Conservation (phyloP, 2,113 vertebrate genomes). For the Anthoscopus minutus region DNA sequence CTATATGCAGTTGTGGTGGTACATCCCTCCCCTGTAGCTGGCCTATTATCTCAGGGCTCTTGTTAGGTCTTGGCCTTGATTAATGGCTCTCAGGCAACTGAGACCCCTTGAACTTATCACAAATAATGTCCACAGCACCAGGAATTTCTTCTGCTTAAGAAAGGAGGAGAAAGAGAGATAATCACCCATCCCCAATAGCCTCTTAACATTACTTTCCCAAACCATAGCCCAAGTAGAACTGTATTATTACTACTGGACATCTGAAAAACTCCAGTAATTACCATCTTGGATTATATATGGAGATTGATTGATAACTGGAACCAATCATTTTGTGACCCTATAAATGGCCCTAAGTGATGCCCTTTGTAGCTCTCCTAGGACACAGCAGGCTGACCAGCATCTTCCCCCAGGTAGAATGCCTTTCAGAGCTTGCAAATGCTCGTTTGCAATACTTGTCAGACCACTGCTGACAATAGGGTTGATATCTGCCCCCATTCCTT, state of each 20-base stretch:
- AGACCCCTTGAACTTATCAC: background rate
- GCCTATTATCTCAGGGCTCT: background rate
- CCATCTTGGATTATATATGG: background rate
- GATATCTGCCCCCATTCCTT: background rate
- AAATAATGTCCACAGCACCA: background rate
- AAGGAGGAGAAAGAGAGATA: background rate
- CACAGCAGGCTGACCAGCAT: background rate
- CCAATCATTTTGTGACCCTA: background rate
- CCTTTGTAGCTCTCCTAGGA: background rate
- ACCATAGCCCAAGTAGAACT: background rate
- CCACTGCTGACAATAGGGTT: background rate
- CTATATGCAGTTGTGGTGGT: background rate
- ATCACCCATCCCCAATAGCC: no score
- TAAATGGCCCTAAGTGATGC: background rate
- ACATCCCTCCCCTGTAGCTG: background rate
- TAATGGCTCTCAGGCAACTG: background rate
- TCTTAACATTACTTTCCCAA: background rate
- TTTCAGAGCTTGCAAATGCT: background rate
- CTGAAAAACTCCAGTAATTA: background rate
- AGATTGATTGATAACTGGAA: background rate
- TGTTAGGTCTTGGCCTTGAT: background rate
- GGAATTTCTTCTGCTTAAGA: background rate
- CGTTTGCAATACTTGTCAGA: background rate
- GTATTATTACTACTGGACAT: background rate
- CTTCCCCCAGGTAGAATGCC: background rate